Evolutionary conservation across 2,888 invertebrate species (phyloP), one percentile per base, ranked within the genome.

Genomic region (Synanthedon formicaeformis): DNA sequence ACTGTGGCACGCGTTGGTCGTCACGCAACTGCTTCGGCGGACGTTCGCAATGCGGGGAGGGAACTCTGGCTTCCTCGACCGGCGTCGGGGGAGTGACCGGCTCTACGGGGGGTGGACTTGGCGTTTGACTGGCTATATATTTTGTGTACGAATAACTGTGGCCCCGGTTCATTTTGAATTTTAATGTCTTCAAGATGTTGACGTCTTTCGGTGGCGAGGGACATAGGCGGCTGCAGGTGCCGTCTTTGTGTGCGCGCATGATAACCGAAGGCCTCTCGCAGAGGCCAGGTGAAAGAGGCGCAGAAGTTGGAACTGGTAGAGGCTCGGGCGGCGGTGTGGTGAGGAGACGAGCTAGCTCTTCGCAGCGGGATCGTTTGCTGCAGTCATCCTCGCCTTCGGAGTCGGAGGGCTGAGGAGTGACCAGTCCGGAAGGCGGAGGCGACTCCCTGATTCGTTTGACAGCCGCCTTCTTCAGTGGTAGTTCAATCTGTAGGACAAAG

Each of bases 381-480:
- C 64, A 78, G 61, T 75, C 90, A 61, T 90, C 89, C 76, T 94
- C 92, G 61, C 92, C 89, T 82, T 96, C 96, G 0, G 94, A 94
- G 75, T 96, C 96, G 0, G 95, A 95, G 16, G 94, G 93, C 75
- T 95, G 94, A 0, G 96, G 96, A 3, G 96, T 96, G 54, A 94
- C 90, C 61, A 88, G 78, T 53, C 86, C 85, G 51, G 77, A 69
- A 52, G 78, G 72, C 52, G 75, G 62, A 34, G 78, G 68, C 2
- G 77, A 72, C 66, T 79, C 79, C 52, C 75, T 66, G 56, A 71
- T 75, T 18, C 83, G 78, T 66, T 83, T 84, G 60, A 75, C 52
- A 16, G 79, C 78, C 54, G 78, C 80, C 69, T 81, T 81, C 71
- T 82, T 82, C 66, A 79, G 60, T 63, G 83, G 83, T 63, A 80